A percentile compares a stretch with the other conserved stretches of the same genome.
phyloP scores from a whole-genome alignment of 2,113 vertebrate genomes.

The Marmota flaviventris region DNA sequence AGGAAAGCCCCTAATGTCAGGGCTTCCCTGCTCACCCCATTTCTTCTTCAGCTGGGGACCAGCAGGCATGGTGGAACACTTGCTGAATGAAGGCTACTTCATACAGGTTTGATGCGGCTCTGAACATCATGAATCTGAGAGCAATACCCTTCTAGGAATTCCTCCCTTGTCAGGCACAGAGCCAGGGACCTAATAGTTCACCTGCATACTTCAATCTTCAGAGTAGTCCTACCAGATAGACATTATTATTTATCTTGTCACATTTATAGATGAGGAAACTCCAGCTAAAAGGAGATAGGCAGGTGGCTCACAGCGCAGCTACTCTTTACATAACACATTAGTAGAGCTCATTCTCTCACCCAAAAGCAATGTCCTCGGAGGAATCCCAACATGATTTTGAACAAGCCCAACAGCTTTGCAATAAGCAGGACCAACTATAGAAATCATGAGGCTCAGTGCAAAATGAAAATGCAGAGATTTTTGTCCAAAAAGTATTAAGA shows the following conservation, averaged over 20 bases:
- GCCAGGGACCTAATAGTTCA: neutral
- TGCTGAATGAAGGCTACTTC: neutral
- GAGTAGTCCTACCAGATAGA: neutral
- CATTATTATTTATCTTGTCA: too few relatives aligned
- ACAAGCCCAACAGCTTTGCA: neutral
- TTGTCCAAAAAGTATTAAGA: neutral
- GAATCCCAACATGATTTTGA: neutral
- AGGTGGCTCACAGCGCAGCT: neutral
- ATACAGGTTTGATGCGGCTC: too few relatives aligned
- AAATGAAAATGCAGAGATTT: neutral
- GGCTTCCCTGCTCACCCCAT: neutral
- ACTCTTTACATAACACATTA: neutral
- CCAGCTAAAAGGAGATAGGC: neutral
- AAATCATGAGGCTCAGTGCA: neutral
- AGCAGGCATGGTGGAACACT: rapidly evolving
- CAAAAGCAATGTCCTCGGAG: neutral
- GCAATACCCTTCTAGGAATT: rapidly evolving
- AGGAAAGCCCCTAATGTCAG: too few relatives aligned
- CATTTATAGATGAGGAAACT: neutral
- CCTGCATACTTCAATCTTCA: neutral
- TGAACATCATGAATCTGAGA: neutral
- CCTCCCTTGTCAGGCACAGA: neutral
- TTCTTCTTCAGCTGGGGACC: neutral
- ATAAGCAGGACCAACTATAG: neutral
- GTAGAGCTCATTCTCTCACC: neutral